Conservation (phyloP, 2,888 invertebrate genomes). For the Proisotoma minuta region DNA sequence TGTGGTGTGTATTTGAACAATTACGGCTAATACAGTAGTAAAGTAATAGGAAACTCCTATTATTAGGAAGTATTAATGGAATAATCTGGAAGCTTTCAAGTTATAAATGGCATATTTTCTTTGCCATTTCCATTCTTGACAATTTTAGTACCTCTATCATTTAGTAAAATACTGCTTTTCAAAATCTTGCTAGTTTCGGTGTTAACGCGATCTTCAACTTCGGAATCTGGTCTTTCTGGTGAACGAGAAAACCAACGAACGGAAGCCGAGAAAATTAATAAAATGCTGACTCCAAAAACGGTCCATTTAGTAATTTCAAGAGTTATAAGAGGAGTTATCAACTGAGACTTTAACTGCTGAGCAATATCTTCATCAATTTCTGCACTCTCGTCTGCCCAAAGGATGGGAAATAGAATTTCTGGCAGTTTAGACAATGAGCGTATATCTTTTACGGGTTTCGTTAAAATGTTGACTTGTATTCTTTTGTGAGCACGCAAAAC, state of each 20-base stretch:
- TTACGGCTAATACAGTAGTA: no score
- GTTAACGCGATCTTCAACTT: no score
- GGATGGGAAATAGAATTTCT: slow-evolving; percentile 30
- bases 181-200: no score
- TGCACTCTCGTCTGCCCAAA: slow-evolving; percentile 36
- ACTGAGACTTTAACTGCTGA: slow-evolving; percentile 23
- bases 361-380: slow-evolving; percentile 18
- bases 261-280: neutral
- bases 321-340: slow-evolving; percentile 25
- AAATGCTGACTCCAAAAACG: slow-evolving; percentile 19
- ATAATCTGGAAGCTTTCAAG: no score
- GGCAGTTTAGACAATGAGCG: slow-evolving; percentile 17
- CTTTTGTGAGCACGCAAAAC: slow-evolving; percentile 27
- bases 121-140: no score
- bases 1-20: no score
- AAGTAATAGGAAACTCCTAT: no score
- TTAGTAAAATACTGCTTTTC: no score
- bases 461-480: slow-evolving; percentile 28
- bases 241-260: neutral
- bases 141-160: no score
- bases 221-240: neutral
- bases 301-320: slow-evolving; percentile 28
- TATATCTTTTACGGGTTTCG: slow-evolving; percentile 17
- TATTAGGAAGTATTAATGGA: no score
- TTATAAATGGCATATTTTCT: no score